Evolutionary conservation across 2,797 vertebrate species (phyloP).

Genomic region (Myotis vivesi): DNA sequence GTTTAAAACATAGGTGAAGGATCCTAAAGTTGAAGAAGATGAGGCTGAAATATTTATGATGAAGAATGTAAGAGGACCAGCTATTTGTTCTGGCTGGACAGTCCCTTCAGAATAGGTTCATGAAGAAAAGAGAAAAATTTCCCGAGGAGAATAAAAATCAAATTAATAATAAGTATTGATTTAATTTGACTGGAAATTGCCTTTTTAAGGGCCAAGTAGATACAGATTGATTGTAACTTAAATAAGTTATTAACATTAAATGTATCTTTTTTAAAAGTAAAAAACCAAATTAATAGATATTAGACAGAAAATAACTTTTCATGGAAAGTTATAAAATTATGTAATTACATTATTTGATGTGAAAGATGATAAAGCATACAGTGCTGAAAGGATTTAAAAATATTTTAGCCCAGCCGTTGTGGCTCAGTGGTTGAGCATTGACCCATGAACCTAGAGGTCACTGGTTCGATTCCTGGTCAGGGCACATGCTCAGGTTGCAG

Average conservation of each 20-base stretch:
- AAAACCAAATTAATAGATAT: constrained; percentile 37
- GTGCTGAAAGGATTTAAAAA: constrained; percentile 12
- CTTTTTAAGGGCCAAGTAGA: neutral
- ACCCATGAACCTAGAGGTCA: too few species aligned
- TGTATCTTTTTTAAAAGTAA: neutral
- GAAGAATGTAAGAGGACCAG: neutral
- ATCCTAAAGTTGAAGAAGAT: neutral
- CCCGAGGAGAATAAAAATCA: constrained; percentile 41
- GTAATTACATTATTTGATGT: constrained; percentile 49
- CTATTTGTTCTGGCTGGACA: constrained; percentile 35
- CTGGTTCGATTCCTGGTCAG: too few species aligned
- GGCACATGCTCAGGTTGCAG: too few species aligned
- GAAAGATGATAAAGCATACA: constrained; percentile 35
- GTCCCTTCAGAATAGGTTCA: neutral
- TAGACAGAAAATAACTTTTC: constrained; percentile 43
- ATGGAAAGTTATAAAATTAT: constrained; percentile 47
- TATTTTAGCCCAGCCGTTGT: neutral
- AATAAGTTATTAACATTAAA: neutral
- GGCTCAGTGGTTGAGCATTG: too few species aligned
- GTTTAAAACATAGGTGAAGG: neutral
- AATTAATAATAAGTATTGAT: constrained; percentile 34
- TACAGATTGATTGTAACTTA: neutral
- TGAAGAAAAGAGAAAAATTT: constrained; percentile 25
- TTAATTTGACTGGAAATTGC: neutral
- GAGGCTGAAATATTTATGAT: constrained; percentile 21